phyloP scores from a whole-genome alignment of 2,797 vertebrate genomes.

The Danio aesculapii region DNA sequence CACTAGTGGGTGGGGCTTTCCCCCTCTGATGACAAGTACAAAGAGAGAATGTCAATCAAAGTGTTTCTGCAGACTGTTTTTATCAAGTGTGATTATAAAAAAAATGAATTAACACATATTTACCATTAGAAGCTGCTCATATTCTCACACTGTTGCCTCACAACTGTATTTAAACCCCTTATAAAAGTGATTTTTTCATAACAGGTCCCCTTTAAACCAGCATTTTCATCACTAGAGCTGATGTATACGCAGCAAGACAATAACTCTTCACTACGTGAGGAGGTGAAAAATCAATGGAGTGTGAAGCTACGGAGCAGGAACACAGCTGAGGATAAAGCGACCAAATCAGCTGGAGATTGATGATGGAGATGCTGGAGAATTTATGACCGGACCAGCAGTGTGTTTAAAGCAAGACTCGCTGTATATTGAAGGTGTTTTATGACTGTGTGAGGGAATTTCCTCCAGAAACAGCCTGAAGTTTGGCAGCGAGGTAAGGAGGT shows the following conservation, averaged over 20 bases:
- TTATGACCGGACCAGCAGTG: not conserved
- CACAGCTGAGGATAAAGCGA: constrained; percentile 25
- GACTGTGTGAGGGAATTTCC: constrained; percentile 19
- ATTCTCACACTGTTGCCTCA: no score
- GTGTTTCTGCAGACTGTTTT: no score
- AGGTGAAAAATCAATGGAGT: not conserved
- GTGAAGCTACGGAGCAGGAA: constrained; percentile 4
- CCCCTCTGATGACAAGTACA: no score
- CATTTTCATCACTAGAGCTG: not conserved
- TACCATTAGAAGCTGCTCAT: no score
- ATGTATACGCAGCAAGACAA: not conserved
- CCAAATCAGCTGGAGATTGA: constrained; percentile 21
- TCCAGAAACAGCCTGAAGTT: not conserved
- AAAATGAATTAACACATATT: no score
- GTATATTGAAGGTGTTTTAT: constrained; percentile 26
- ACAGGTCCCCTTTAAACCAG: no score
- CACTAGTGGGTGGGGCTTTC: no score
- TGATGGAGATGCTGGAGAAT: constrained; percentile 18
- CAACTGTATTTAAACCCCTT: no score
- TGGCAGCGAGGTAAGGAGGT: not conserved
- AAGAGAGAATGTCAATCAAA: no score
- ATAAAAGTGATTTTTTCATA: no score
- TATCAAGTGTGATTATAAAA: no score
- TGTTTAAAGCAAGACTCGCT: constrained; percentile 6
- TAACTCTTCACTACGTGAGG: not conserved